Evolutionary conservation across 2,888 invertebrate species (phyloP).

Genomic region (Cryptops parisi): DNA sequence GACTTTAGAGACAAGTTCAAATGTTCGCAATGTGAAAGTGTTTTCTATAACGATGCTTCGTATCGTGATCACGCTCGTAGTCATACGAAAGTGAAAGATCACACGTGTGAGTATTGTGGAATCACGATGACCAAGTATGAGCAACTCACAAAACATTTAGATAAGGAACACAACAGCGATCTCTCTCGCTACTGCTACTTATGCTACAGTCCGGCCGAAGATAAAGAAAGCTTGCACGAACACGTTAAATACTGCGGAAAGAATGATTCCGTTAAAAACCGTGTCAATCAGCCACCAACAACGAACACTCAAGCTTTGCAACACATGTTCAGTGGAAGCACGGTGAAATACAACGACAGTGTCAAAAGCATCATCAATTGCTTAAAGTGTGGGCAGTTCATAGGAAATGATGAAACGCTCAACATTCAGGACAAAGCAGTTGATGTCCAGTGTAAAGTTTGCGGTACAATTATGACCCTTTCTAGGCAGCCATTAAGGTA

Average conservation of each 20-base stretch:
- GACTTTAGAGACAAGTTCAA: slow-evolving; percentile 1
- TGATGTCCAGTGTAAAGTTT: slow-evolving; percentile 6
- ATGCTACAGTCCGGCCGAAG: slow-evolving; percentile 9
- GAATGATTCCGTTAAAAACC: not conserved
- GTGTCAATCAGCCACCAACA: not conserved
- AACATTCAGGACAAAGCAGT: slow-evolving; percentile 5
- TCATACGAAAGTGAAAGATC: slow-evolving; percentile 9
- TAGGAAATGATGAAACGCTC: slow-evolving; percentile 7
- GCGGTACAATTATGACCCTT: slow-evolving; percentile 4
- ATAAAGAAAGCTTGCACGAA: slow-evolving; percentile 7
- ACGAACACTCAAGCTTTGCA: slow-evolving; percentile 2
- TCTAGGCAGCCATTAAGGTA: slow-evolving; percentile 1
- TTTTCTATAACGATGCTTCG: slow-evolving; percentile 7
- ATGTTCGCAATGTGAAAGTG: slow-evolving; percentile 7
- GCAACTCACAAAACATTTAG: slow-evolving; percentile 12
- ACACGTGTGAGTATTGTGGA: slow-evolving; percentile 10
- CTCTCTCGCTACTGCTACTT: slow-evolving; percentile 9
- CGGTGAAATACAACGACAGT: not conserved
- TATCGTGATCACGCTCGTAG: slow-evolving; percentile 10
- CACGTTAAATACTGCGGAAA: slow-evolving; percentile 10
- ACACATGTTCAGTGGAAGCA: slow-evolving; percentile 7
- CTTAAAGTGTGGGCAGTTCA: slow-evolving; percentile 5
- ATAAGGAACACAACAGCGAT: slow-evolving; percentile 12
- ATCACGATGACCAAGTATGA: slow-evolving; percentile 10
- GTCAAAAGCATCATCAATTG: slow-evolving; percentile 8